A percentile compares a stretch with the other conserved stretches of the same genome.
Conservation (phyloP, 2,797 vertebrate species). For the Basileuterus tristriatus region DNA sequence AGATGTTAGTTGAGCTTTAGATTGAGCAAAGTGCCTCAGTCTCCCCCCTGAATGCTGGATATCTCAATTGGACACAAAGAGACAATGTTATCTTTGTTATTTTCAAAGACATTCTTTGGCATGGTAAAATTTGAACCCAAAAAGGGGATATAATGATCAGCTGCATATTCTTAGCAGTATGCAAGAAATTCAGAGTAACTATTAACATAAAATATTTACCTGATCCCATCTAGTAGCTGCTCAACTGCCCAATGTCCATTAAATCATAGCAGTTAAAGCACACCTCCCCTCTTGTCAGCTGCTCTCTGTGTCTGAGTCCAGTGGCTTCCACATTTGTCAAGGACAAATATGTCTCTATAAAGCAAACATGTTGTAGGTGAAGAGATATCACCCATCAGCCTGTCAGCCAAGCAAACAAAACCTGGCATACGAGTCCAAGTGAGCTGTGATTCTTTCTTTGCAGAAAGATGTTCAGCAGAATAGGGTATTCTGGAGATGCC, state of each 20-base stretch:
- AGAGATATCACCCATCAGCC: background rate
- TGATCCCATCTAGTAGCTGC: background rate
- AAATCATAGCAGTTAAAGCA: background rate
- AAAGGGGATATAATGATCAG: background rate
- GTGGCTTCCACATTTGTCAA: background rate
- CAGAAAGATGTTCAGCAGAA: background rate
- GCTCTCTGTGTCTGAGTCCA: background rate
- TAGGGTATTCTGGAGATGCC: background rate
- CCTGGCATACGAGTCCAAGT: background rate
- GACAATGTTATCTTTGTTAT: background rate
- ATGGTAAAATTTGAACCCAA: background rate
- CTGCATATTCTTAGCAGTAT: background rate
- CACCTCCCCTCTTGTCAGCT: background rate
- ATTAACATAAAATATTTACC: background rate
- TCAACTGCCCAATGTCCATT: background rate
- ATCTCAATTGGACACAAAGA: background rate
- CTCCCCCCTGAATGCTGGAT: background rate
- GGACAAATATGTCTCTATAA: background rate
- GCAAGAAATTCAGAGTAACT: background rate
- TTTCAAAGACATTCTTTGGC: background rate
- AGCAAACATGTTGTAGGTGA: background rate
- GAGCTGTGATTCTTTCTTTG: background rate
- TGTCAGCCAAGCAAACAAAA: background rate
- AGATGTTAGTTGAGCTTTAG: background rate
- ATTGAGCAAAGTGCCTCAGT: background rate